A percentile compares a stretch with the other conserved stretches of the same genome.
These are phyloP conservation scores for Emys orbicularis DNA, from an alignment of 2,797 vertebrate species.

Conservation along the genomic window DNA sequence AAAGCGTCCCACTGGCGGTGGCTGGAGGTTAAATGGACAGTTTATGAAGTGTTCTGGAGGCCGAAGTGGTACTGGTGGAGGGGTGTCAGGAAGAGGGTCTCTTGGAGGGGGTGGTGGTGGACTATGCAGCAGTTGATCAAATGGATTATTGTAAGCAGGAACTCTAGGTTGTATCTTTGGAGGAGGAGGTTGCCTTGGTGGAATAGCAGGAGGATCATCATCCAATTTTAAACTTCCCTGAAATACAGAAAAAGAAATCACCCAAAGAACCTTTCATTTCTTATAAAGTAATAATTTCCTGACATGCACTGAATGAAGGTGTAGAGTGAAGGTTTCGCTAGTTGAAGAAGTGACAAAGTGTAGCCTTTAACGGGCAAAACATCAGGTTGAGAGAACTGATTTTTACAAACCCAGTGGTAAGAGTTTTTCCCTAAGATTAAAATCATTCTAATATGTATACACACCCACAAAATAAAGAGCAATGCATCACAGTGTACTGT, in stretches of 20 bases:
- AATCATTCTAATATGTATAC: neutral
- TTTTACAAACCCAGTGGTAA: neutral
- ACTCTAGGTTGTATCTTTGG: conserved; percentile 90
- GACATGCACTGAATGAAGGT: neutral
- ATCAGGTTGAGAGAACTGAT: neutral
- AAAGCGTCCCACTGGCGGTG: conserved; percentile 89
- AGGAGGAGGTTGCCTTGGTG: conserved; percentile 91
- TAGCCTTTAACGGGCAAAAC: neutral
- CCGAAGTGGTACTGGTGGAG: conserved; percentile 91
- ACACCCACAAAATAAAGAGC: neutral
- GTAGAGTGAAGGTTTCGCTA: neutral
- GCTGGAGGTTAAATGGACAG: conserved; percentile 91
- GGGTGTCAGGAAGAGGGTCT: conserved; percentile 91
- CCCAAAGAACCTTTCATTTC: neutral
- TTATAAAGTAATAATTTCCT: neutral
- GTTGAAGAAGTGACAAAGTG: neutral
- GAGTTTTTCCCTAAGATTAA: neutral
- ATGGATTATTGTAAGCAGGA: conserved; percentile 79
- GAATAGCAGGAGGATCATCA: conserved; percentile 94
- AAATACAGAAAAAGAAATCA: neutral
- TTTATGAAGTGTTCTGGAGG: conserved; percentile 98
- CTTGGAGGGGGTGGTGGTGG: conserved; percentile 90
- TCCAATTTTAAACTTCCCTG: conserved; percentile 85
- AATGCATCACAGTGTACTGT: neutral
- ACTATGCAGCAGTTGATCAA: conserved; percentile 90